A percentile compares a stretch with the other conserved stretches of the same genome.
Evolutionary conservation across 1,140 invertebrate genomes (phyloP).

Genomic region (Apis mellifera): Amel_HAv3.1 CM009942.2:11322501-11323000

Average conservation of each 20-base stretch:
- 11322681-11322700: neutral
- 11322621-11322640: neutral
- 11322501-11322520: neutral
- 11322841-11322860: constrained; percentile 35
- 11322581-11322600: neutral
- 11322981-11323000: constrained; percentile 44
- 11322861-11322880: constrained; percentile 42
- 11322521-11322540: no score
- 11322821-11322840: constrained; percentile 45
- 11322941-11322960: constrained; percentile 28
- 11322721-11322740: neutral
- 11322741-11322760: neutral
- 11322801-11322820: constrained; percentile 36
- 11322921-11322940: constrained; percentile 17
- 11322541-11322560: no score
- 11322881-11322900: constrained; percentile 19
- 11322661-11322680: neutral
- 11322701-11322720: neutral
- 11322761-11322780: neutral
- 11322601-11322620: neutral
- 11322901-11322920: constrained; percentile 37
- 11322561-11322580: neutral
- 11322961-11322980: constrained; percentile 33
- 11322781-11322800: neutral
- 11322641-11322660: neutral